Conservation (phyloP, 2,113 vertebrate genomes). For the Barnardius zonarius region DNA sequence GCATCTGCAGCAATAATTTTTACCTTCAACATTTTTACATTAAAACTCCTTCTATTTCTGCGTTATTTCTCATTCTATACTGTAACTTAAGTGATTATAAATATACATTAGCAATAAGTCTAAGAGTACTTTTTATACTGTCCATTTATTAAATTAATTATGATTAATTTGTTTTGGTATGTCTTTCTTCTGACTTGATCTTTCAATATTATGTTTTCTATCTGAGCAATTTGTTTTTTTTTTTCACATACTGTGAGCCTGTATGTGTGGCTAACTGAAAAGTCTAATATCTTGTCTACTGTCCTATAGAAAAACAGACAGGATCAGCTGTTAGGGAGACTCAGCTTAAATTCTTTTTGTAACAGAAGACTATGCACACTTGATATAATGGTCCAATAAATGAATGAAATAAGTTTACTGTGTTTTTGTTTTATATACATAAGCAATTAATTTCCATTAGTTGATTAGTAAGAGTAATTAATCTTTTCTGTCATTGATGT, state of each 20-base stretch:
- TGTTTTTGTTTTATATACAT: not conserved
- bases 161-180: not conserved
- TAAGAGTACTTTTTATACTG: not conserved
- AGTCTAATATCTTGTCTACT: not conserved
- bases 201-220: not conserved
- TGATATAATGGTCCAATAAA: not conserved
- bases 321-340: not conserved
- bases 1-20: slow-evolving; percentile 34
- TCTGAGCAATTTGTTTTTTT: not conserved
- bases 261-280: not conserved
- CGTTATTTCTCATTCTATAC: not conserved
- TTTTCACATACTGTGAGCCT: not conserved
- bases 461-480: not conserved
- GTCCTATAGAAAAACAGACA: not conserved
- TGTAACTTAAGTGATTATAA: slow-evolving; percentile 14
- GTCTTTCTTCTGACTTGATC: not conserved
- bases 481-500: not conserved
- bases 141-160: not conserved
- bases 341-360: not conserved
- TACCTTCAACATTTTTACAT: not conserved
- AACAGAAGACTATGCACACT: not conserved
- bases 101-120: slow-evolving; percentile 42
- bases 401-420: not conserved
- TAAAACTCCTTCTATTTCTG: not conserved
- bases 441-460: not conserved